These are phyloP conservation scores for Pantelozetes paolii DNA, from an alignment of 2,888 invertebrate species.

Conservation along the genomic window DNA sequence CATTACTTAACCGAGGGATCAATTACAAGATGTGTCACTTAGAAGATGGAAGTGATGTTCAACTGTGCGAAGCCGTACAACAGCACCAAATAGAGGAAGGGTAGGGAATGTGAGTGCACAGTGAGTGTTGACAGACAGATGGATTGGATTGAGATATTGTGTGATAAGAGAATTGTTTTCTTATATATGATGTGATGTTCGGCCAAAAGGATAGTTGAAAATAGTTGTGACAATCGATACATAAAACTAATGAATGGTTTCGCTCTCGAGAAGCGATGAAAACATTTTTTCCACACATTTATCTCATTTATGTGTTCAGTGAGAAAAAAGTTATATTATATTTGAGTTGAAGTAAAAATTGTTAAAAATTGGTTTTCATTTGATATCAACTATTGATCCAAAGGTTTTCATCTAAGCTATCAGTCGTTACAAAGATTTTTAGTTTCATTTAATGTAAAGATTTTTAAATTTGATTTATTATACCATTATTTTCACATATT, in stretches of 20 bases:
- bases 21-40: conserved; percentile 28
- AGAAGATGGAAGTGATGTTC: conserved; percentile 27
- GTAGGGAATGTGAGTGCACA: not conserved
- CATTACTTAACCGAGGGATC: conserved; percentile 13
- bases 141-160: not conserved
- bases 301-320: not conserved
- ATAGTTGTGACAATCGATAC: not conserved
- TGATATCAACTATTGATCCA: no score
- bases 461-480: no score
- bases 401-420: no score
- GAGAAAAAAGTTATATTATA: no score
- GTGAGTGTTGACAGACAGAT: not conserved
- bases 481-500: no score
- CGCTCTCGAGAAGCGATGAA: not conserved
- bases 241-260: not conserved
- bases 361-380: no score
- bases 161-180: no score
- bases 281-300: not conserved
- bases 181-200: not conserved
- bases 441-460: no score
- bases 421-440: no score
- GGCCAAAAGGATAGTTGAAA: not conserved
- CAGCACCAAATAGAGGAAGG: not conserved
- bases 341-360: no score
- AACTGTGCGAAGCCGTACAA: conserved; percentile 22